Percentiles rank a stretch among this genome's conserved stretches.
These are phyloP conservation scores for Chalcis sispes DNA, from an alignment of 2,888 invertebrate species.

Conservation along the genomic window DNA sequence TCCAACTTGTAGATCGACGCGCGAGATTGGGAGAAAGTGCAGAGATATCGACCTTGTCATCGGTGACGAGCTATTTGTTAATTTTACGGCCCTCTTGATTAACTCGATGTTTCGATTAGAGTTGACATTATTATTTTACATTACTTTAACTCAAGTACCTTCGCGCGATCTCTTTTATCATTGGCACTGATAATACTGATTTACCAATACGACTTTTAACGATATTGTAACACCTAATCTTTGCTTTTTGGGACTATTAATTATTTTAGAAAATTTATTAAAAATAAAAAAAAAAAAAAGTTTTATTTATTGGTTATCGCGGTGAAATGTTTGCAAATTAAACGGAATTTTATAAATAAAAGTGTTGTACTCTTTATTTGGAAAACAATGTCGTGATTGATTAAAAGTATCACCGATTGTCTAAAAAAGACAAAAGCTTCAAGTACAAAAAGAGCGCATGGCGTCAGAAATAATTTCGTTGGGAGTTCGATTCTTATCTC, in stretches of 20 bases:
- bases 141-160: constrained; percentile 24
- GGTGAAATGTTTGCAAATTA: neutral
- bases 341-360: neutral
- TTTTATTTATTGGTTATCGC: too few relatives aligned
- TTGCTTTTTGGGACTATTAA: too few relatives aligned
- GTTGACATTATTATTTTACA: constrained; percentile 39
- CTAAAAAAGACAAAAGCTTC: constrained; percentile 15
- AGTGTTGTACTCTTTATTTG: too few relatives aligned
- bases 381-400: constrained; percentile 1
- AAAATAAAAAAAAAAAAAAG: too few relatives aligned
- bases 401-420: neutral
- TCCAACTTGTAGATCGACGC: constrained; percentile 27
- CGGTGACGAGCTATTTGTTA: constrained; percentile 39
- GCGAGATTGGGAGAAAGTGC: constrained; percentile 45
- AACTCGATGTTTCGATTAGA: constrained; percentile 46
- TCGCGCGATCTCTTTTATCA: neutral
- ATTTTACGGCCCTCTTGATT: constrained; percentile 27
- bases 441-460: neutral
- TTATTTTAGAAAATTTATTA: too few relatives aligned
- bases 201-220: neutral
- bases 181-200: constrained; percentile 8
- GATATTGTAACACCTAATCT: constrained; percentile 8
- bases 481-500: constrained; percentile 1
- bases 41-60: constrained; percentile 54
- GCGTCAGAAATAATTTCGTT: constrained; percentile 28